Evolutionary conservation across 2,113 vertebrate species (phyloP).

Genomic region (Psilopsiagon aurifrons): DNA sequence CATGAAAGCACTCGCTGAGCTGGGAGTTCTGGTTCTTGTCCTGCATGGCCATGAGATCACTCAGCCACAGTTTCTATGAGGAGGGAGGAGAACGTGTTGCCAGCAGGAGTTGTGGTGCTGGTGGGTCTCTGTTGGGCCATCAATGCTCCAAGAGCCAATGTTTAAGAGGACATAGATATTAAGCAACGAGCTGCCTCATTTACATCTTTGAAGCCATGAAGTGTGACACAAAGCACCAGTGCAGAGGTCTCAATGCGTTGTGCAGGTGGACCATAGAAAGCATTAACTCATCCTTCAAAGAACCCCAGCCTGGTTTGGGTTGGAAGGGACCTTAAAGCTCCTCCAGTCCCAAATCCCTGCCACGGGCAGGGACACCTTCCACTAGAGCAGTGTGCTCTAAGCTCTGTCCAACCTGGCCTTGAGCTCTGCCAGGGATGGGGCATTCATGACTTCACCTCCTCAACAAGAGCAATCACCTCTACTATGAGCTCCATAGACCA

Average conservation of each 20-base stretch:
- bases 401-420: neutral
- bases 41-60: neutral
- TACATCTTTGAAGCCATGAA: neutral
- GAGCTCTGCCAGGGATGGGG: neutral
- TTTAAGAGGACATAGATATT: neutral
- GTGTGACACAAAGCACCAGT: fast-evolving
- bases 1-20: neutral
- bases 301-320: neutral
- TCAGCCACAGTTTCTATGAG: neutral
- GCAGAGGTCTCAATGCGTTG: fast-evolving
- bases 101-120: neutral
- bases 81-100: neutral
- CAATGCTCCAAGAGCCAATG: fast-evolving
- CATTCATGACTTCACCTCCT: neutral
- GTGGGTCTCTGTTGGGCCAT: neutral
- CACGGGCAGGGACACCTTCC: neutral
- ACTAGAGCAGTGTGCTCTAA: neutral
- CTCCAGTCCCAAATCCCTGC: neutral
- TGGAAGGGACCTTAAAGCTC: neutral
- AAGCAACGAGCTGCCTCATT: fast-evolving
- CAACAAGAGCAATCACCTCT: neutral
- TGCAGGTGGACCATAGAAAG: neutral
- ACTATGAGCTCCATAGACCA: neutral
- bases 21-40: neutral
- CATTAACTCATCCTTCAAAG: neutral